Evolutionary conservation across 2,113 vertebrate genomes (phyloP).

Genomic region (Cnemophilus loriae): DNA sequence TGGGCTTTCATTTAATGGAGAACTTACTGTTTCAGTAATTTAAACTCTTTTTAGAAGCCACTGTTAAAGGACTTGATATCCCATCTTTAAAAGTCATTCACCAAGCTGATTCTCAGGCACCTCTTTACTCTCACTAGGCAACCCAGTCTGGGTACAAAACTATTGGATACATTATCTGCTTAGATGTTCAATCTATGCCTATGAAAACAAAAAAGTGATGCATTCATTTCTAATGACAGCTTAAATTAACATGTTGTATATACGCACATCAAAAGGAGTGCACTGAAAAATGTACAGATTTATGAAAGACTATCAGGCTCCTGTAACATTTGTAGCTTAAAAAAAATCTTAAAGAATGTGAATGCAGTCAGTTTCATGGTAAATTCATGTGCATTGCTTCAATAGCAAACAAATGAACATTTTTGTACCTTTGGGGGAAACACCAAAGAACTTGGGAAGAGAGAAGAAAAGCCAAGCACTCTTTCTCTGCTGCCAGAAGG

Average conservation of each 20-base stretch:
- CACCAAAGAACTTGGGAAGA: neutral
- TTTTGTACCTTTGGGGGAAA: neutral
- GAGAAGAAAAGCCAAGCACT: neutral
- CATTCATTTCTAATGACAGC: neutral
- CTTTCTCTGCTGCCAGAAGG: neutral
- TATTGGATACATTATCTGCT: neutral
- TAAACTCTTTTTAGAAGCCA: neutral
- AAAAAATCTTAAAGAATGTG: neutral
- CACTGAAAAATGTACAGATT: neutral
- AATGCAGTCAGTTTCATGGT: neutral
- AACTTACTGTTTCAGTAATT: neutral
- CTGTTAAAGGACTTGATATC: neutral
- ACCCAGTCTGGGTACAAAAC: neutral
- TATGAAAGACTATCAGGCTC: neutral
- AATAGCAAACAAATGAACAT: fast-evolving
- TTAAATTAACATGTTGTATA: neutral
- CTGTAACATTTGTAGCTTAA: neutral
- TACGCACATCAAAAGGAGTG: neutral
- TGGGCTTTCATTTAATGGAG: neutral
- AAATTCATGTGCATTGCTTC: neutral
- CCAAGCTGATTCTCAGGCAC: neutral
- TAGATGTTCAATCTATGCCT: neutral
- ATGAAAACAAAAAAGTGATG: conserved; percentile 7
- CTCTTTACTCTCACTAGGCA: conserved; percentile 5
- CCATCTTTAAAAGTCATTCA: conserved; percentile 5